These are phyloP conservation scores for Chirona hameri DNA, from an alignment of 2,888 invertebrate genomes.

Conservation along the genomic window DNA sequence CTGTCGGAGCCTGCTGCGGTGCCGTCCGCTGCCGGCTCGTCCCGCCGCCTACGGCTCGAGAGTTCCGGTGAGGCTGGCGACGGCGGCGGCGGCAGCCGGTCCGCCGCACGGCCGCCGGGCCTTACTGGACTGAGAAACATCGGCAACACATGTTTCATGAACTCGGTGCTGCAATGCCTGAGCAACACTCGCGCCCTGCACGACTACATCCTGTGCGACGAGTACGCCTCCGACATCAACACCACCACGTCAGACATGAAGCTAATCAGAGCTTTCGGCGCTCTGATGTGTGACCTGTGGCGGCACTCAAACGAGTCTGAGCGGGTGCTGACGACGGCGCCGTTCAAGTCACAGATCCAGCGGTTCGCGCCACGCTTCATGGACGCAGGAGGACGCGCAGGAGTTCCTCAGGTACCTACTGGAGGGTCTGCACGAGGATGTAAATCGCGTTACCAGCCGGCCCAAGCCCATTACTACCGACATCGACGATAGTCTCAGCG, in stretches of 20 bases:
- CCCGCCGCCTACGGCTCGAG: too few species aligned
- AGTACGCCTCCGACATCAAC: constrained; percentile 66
- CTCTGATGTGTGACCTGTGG: constrained; percentile 65
- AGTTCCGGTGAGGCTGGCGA: too few species aligned
- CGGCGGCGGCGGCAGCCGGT: too few species aligned
- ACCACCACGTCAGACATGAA: constrained; percentile 74
- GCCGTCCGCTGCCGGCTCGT: too few species aligned
- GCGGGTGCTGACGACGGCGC: constrained; percentile 54
- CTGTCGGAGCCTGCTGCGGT: too few species aligned
- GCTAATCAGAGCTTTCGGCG: constrained; percentile 63
- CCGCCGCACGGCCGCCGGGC: too few species aligned
- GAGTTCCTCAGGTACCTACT: constrained; percentile 74
- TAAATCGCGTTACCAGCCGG: constrained; percentile 70
- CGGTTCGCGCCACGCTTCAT: constrained; percentile 51
- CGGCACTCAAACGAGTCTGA: constrained; percentile 43
- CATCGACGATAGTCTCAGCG: constrained; percentile 74
- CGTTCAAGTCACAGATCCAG: constrained; percentile 78
- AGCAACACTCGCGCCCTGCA: constrained; percentile 76
- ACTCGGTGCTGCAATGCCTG: constrained; percentile 40
- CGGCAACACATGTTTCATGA: constrained; percentile 37
- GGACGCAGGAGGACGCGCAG: constrained; percentile 87
- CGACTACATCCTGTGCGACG: constrained; percentile 67
- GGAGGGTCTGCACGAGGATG: constrained; percentile 85
- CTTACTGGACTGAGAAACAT: too few species aligned
- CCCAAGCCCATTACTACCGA: constrained; percentile 67